phyloP scores from a whole-genome alignment of 2,888 invertebrate genomes.

The Polymixis flavicincta region DNA sequence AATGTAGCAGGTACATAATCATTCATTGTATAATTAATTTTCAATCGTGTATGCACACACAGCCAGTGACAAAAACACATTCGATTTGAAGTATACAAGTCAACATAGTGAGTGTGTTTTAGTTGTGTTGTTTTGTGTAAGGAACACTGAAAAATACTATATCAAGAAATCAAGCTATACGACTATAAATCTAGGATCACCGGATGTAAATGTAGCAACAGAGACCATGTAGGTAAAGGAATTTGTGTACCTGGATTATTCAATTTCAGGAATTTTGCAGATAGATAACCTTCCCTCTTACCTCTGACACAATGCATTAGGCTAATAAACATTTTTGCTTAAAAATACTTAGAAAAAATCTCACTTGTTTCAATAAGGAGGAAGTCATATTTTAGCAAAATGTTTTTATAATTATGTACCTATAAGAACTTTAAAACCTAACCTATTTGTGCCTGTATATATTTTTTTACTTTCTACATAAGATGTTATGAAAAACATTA shows the following conservation, averaged over 20 bases:
- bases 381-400: neutral
- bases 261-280: neutral
- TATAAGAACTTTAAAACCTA: neutral
- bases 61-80: conserved; percentile 5
- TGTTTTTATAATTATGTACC: neutral
- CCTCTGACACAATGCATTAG: neutral
- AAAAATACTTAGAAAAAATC: conserved; percentile 18
- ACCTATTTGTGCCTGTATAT: neutral
- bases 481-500: conserved; percentile 5
- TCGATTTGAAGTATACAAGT: neutral
- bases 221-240: neutral
- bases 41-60: conserved; percentile 6
- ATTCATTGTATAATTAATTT: neutral
- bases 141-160: neutral
- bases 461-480: neutral
- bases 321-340: neutral
- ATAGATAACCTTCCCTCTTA: neutral
- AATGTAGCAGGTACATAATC: neutral
- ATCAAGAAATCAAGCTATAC: neutral
- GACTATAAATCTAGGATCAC: neutral
- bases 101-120: conserved; percentile 5
- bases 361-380: neutral
- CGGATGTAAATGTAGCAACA: neutral
- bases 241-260: neutral
- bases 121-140: neutral